Percentiles rank a stretch among this genome's conserved stretches.
Conservation (phyloP, 1,140 invertebrate species). For the Aphelenchoides fujianensis region DNA sequence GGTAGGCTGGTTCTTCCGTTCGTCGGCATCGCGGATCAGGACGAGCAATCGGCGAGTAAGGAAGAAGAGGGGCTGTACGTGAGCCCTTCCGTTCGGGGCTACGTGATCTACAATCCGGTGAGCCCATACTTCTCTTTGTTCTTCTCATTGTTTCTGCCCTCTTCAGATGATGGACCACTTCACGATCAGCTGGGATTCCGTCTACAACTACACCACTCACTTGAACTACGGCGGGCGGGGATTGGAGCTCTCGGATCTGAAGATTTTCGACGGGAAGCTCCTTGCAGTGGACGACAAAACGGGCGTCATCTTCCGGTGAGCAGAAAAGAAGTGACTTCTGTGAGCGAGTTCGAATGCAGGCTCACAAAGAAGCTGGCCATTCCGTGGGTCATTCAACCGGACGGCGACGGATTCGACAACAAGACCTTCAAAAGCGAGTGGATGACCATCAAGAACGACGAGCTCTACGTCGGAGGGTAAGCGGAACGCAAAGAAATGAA, state of each 20-base stretch:
- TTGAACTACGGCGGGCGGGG: slow-evolving; percentile 70
- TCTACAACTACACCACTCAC: slow-evolving; percentile 21
- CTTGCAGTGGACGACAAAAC: slow-evolving; percentile 90
- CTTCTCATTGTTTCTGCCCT: too few relatives aligned
- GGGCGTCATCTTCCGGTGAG: slow-evolving; percentile 73
- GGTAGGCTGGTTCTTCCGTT: background rate
- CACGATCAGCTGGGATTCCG: slow-evolving; percentile 18
- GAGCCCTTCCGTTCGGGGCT: slow-evolving; percentile 8
- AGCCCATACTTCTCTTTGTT: too few relatives aligned
- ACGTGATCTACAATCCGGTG: slow-evolving; percentile 7
- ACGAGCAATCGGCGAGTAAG: background rate
- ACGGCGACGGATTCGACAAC: slow-evolving; percentile 25
- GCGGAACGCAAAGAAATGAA: too few relatives aligned
- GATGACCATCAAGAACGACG: slow-evolving; percentile 34
- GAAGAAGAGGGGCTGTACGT: slow-evolving; percentile 5
- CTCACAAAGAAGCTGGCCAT: slow-evolving; percentile 67
- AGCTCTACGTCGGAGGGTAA: slow-evolving; percentile 31
- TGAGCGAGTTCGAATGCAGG: background rate
- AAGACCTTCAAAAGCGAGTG: slow-evolving; percentile 32
- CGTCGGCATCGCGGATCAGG: slow-evolving; percentile 2
- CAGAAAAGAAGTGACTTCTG: too few relatives aligned
- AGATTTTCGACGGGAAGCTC: slow-evolving; percentile 85
- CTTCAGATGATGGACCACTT: slow-evolving; percentile 21
- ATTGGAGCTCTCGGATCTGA: slow-evolving; percentile 93
- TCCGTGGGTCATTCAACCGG: slow-evolving; percentile 79